Percentiles rank a stretch among this genome's conserved stretches.
Conservation (phyloP, 1,140 invertebrate genomes). For the Ylistrum balloti region DNA sequence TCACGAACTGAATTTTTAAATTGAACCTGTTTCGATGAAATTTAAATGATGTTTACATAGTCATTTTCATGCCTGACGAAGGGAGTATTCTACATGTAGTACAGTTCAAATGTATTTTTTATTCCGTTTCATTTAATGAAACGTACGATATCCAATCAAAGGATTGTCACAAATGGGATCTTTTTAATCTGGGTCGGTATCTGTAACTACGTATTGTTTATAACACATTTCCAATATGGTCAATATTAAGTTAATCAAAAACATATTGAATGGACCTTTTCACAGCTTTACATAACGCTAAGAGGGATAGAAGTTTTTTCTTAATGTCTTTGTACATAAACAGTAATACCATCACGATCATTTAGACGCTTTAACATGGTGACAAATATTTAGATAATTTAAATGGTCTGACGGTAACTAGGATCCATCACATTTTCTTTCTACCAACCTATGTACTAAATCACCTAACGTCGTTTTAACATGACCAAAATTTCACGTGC, state of each 20-base stretch:
- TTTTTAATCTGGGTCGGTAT: no score
- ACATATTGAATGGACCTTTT: neutral
- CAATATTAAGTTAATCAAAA: neutral
- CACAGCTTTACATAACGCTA: neutral
- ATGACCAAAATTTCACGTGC: slow-evolving; percentile 18
- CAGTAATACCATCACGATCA: neutral
- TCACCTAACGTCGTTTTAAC: neutral
- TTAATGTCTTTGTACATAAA: neutral
- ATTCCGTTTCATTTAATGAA: no score
- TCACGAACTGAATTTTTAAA: no score
- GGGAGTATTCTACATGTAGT: no score
- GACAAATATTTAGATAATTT: neutral
- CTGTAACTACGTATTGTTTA: no score
- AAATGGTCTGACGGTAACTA: neutral
- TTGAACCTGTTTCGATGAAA: no score
- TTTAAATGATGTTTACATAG: no score
- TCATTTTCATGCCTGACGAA: no score
- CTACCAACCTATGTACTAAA: neutral
- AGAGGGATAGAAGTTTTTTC: neutral
- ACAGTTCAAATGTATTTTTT: no score
- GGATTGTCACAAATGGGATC: no score
- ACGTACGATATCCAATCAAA: no score
- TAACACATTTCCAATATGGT: no score
- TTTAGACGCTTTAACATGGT: neutral
- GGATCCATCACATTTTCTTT: neutral